Conservation (phyloP, 2,797 vertebrate genomes). For the Cygnus olor region DNA sequence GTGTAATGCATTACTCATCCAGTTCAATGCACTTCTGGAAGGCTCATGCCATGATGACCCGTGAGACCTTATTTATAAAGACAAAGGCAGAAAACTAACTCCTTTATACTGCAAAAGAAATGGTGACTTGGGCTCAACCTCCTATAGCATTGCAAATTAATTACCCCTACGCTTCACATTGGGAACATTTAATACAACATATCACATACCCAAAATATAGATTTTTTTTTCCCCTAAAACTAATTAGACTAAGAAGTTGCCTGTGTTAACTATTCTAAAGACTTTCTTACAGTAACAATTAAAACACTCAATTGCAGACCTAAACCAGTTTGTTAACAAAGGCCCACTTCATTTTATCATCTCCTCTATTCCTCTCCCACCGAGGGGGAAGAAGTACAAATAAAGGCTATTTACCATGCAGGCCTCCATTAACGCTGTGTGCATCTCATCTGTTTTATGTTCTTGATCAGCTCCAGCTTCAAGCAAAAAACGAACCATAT, state of each 20-base stretch:
- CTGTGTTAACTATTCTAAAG: not conserved
- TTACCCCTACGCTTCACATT: not conserved
- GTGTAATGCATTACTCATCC: not conserved
- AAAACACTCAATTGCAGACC: not conserved
- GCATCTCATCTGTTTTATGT: conserved; percentile 99
- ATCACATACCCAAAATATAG: not conserved
- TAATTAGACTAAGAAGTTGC: not conserved
- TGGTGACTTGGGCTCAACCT: not conserved
- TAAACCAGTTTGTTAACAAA: not conserved
- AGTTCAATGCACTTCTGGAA: not conserved
- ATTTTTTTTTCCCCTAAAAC: not conserved
- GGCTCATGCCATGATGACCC: accelerated
- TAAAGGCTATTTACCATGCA: conserved; percentile 90
- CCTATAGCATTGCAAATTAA: not conserved
- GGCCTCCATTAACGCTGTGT: conserved; percentile 98
- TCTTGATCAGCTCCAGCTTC: conserved; percentile 99
- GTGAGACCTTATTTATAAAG: not conserved
- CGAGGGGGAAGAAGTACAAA: not conserved
- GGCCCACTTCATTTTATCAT: not conserved
- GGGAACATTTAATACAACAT: not conserved
- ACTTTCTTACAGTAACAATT: not conserved
- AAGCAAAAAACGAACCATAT: conserved; percentile 99
- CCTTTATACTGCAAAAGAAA: not conserved
- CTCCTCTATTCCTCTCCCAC: not conserved
- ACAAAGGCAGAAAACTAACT: not conserved